Conservation (phyloP, 92 coral and sea anemone genomes). For the Epizoanthus scotinus region DNA sequence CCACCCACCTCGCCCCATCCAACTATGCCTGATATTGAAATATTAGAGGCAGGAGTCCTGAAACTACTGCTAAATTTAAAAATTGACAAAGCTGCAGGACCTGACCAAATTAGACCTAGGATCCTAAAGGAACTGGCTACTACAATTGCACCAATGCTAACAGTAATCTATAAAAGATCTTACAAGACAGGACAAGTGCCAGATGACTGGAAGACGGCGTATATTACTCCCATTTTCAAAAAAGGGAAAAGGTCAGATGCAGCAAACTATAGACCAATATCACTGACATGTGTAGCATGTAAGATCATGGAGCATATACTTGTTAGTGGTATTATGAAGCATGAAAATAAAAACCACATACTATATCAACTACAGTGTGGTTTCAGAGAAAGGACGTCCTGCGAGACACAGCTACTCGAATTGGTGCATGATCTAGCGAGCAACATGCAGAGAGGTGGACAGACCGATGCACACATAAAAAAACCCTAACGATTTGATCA, state of each 20-base stretch:
- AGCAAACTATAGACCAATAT: no score
- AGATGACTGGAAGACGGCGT: no score
- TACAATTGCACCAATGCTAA: not conserved
- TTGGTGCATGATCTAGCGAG: constrained; percentile 39
- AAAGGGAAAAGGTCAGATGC: no score
- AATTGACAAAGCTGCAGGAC: no score
- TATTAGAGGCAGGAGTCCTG: constrained; percentile 22
- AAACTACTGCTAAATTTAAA: constrained; percentile 19
- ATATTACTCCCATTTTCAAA: no score
- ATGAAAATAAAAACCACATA: constrained; percentile 18
- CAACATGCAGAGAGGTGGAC: constrained; percentile 38
- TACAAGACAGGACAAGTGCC: no score
- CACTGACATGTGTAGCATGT: no score
- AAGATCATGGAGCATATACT: no score
- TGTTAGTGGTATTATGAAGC: constrained; percentile 29
- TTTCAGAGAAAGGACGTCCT: no score
- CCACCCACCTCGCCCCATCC: constrained; percentile 28
- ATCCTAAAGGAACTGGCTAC: not conserved
- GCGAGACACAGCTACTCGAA: no score
- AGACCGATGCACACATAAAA: constrained; percentile 17
- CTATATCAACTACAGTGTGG: no score
- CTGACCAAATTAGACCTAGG: constrained; percentile 25
- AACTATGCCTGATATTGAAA: constrained; percentile 25
- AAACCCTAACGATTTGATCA: no score
- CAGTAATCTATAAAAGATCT: not conserved